phyloP scores from a whole-genome alignment of 1,140 invertebrate species.

The Diprion similis region DNA sequence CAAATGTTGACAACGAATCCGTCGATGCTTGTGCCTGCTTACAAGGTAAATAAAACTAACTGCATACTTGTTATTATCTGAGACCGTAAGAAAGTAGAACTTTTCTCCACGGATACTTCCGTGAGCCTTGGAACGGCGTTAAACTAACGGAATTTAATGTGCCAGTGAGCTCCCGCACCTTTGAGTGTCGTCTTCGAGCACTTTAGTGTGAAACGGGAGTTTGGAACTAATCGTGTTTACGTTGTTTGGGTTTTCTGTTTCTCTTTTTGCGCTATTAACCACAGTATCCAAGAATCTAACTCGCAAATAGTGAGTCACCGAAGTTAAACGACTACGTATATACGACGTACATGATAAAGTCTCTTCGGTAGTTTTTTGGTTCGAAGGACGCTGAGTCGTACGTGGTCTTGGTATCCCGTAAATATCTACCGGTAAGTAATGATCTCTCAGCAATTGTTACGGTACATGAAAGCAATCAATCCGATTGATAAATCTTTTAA shows the following conservation, averaged over 20 bases:
- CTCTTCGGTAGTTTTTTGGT: background rate
- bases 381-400: background rate
- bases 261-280: background rate
- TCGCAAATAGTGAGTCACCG: no score
- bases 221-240: background rate
- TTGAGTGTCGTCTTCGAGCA: background rate
- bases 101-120: background rate
- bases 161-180: background rate
- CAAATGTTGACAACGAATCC: no score
- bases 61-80: background rate
- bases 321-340: no score
- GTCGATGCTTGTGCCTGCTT: no score
- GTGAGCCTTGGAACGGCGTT: background rate
- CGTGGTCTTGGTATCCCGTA: background rate
- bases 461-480: background rate
- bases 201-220: background rate
- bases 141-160: slow-evolving; percentile 6
- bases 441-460: background rate
- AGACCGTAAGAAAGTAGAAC: background rate
- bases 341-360: background rate
- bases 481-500: background rate
- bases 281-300: no score
- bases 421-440: background rate
- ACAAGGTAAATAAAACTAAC: no score
- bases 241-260: background rate